Evolutionary conservation across 1,140 invertebrate species (phyloP), one percentile per base, ranked within the genome.

Genomic region (Leptinotarsa undecemlineata): DNA sequence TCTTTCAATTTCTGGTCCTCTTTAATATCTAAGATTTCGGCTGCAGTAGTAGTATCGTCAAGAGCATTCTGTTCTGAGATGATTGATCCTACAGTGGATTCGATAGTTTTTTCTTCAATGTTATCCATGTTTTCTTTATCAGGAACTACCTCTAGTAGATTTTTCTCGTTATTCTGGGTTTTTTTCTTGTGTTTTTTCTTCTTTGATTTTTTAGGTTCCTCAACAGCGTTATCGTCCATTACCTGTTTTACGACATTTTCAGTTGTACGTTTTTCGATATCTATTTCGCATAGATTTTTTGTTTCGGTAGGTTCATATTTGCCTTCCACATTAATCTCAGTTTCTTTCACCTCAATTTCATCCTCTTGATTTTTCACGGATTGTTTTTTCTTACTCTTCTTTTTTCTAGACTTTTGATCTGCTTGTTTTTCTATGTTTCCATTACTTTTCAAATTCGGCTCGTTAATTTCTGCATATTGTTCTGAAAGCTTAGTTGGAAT

Each of bases 181-280:
- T 48, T 64, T 23, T 72, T 77, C 75, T 79, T 72, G 19, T 48
- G 19, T 26, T 74, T 71, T 63, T 72, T 72, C 71, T 76, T 76
- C 48, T 76, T 74, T 15, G 67, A 19, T 70, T 70, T 70, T 48
- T 48, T 47, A 1, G 47, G 17, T 26, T 64, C 62, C 73, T 75
- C 51, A 57, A 57, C n/a, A n/a, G 51, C 6, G n/a, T 57, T 57
- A 57, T 57, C 51, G n/a, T 57, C 17, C n/a, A 57, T 57, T 17
- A 5, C 17, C 51, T 15, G 51, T 57, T 57, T 14, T n/a, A 57
- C n/a, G 4, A 57, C 4, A 17, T 57, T n/a, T 14, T 17, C 51
- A 57, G n/a, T n/a, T 4, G 14, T 57, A 57, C 13, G 14, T 57
- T n/a, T 57, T 57, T 57, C 51, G 33, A 33, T 33, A 33, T 33